Conservation (phyloP, 2,113 vertebrate genomes). For the Octodon degus region DNA sequence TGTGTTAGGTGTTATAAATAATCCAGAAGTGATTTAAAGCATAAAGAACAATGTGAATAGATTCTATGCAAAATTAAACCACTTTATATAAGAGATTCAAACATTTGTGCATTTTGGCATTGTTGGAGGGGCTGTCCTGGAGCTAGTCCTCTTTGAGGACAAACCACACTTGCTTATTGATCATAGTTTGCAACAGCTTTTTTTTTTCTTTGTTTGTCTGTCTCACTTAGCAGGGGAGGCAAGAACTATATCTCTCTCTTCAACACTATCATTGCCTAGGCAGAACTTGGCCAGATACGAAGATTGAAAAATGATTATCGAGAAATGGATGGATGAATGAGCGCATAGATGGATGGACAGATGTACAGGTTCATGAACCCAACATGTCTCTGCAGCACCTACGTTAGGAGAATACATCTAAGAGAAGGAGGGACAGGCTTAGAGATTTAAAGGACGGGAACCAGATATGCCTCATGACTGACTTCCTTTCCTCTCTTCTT, state of each 20-base stretch:
- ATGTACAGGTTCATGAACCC: not conserved
- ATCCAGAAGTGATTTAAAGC: not conserved
- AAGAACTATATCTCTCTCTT: not conserved
- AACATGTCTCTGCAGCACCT: not conserved
- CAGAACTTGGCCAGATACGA: not conserved
- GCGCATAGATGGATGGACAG: not conserved
- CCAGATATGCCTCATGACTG: not conserved
- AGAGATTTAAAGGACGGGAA: not conserved
- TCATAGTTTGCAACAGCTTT: not conserved
- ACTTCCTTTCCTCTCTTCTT: conserved; percentile 27
- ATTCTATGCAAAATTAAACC: not conserved
- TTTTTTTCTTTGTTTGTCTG: not conserved
- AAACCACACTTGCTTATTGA: not conserved
- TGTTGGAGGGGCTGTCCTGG: not conserved
- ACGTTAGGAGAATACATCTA: not conserved
- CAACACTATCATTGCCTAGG: not conserved
- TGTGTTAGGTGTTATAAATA: not conserved
- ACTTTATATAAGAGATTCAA: not conserved
- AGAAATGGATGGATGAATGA: not conserved
- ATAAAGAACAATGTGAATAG: not conserved
- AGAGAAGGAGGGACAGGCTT: not conserved
- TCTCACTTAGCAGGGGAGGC: not conserved
- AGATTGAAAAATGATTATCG: not conserved
- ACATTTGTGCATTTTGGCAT: not conserved
- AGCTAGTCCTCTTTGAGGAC: not conserved